phyloP scores from a whole-genome alignment of 1,140 invertebrate species.

The Tenebrio molitor region DNA sequence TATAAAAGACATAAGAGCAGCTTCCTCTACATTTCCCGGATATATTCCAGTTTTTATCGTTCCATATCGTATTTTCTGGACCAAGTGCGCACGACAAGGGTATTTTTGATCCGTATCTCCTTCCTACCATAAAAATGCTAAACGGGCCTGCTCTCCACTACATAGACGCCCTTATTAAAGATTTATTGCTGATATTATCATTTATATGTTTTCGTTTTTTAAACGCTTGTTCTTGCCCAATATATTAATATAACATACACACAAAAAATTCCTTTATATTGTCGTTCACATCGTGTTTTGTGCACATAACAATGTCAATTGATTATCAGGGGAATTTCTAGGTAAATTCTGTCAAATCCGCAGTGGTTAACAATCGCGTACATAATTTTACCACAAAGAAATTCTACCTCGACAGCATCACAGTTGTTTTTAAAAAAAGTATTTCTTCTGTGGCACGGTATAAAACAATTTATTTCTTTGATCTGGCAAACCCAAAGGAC shows the following conservation, averaged over 20 bases:
- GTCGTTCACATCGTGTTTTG: background rate
- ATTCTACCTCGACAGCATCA: background rate
- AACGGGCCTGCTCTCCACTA: constrained; percentile 42
- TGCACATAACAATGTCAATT: background rate
- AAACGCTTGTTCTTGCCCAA: constrained; percentile 29
- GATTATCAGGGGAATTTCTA: background rate
- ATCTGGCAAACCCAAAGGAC: constrained; percentile 30
- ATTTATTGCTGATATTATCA: constrained; percentile 54
- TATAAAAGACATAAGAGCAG: constrained; percentile 41
- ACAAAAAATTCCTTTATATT: background rate
- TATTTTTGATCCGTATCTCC: constrained; percentile 50
- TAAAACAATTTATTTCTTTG: constrained; percentile 42
- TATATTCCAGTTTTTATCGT: constrained; percentile 50
- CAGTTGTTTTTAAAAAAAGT: constrained; percentile 31
- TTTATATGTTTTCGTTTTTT: constrained; percentile 52
- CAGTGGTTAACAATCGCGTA: background rate
- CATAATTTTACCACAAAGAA: background rate
- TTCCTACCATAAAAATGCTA: constrained; percentile 53
- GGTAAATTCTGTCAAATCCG: background rate
- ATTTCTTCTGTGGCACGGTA: constrained; percentile 3
- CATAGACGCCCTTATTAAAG: constrained; percentile 44
- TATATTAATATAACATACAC: constrained; percentile 20
- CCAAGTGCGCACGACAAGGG: constrained; percentile 50
- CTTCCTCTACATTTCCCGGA: constrained; percentile 48
- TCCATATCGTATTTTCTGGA: constrained; percentile 50